These are phyloP conservation scores for Calyptommatus sinebrachiatus DNA, from an alignment of 2,113 vertebrate genomes.

Conservation along the genomic window DNA sequence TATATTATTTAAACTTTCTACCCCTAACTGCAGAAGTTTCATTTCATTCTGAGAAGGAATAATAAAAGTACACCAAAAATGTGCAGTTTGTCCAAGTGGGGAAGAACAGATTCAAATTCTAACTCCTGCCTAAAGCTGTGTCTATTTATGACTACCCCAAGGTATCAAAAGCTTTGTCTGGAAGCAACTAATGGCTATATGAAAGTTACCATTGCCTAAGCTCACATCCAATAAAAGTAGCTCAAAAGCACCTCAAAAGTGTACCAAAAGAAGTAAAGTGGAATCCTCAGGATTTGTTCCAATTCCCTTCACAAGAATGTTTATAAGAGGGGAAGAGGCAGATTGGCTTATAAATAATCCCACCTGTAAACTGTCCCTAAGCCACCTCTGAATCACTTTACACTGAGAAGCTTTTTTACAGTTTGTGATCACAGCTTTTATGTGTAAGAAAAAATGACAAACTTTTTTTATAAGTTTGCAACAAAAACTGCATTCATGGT, in stretches of 20 bases:
- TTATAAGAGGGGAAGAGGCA: no score
- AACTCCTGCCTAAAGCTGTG: not conserved
- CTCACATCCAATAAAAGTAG: no score
- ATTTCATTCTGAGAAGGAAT: slow-evolving; percentile 5
- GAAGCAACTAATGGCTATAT: not conserved
- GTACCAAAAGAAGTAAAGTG: no score
- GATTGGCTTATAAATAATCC: no score
- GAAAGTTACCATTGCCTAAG: not conserved
- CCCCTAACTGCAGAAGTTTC: not conserved
- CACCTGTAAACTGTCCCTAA: not conserved
- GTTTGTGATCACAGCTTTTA: not conserved
- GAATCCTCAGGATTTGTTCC: no score
- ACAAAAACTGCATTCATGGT: no score
- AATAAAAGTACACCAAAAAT: not conserved
- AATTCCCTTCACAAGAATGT: no score
- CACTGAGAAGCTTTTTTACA: not conserved
- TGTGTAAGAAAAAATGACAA: no score
- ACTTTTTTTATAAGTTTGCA: no score
- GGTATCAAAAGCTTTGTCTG: not conserved
- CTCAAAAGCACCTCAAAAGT: no score
- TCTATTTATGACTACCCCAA: not conserved
- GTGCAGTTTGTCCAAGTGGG: not conserved
- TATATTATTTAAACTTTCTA: not conserved
- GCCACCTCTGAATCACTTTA: not conserved
- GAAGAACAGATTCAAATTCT: not conserved